A percentile compares a stretch with the other conserved stretches of the same genome.
Evolutionary conservation across 2,888 invertebrate species (phyloP).

Genomic region (Beris chalybata): DNA sequence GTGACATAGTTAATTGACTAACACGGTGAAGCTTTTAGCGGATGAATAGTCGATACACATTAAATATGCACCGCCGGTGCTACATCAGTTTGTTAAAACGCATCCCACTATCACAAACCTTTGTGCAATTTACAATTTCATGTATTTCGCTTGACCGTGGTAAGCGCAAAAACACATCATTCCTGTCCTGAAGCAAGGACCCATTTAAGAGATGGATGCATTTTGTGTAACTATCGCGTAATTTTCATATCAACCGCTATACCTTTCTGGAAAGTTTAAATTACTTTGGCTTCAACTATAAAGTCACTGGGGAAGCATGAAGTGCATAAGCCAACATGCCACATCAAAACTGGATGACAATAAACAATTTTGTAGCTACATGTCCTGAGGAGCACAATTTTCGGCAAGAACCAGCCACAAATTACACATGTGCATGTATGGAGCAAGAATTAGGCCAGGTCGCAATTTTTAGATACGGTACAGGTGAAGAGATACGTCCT

Average conservation of each 20-base stretch:
- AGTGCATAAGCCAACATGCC: background rate
- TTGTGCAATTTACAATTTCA: no score
- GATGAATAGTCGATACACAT: background rate
- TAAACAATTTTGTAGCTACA: constrained; percentile 31
- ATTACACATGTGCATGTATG: constrained; percentile 38
- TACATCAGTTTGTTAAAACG: constrained; percentile 5
- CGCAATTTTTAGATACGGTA: constrained; percentile 30
- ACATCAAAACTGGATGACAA: constrained; percentile 27
- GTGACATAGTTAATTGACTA: constrained; percentile 19
- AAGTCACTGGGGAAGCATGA: constrained; percentile 28
- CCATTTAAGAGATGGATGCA: background rate
- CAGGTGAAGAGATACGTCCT: background rate
- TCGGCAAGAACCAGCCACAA: constrained; percentile 28
- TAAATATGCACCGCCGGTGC: no score
- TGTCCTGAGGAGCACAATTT: constrained; percentile 8
- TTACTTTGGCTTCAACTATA: constrained; percentile 31
- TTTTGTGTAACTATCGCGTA: constrained; percentile 10
- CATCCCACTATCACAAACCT: no score
- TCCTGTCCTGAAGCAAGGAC: background rate
- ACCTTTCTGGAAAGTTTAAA: constrained; percentile 35
- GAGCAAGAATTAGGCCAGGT: constrained; percentile 34
- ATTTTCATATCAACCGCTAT: constrained; percentile 33
- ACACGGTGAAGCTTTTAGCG: constrained; percentile 24
- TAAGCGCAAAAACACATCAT: no score
- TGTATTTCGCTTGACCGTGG: no score